A percentile compares a stretch with the other conserved stretches of the same genome.
phyloP scores from a whole-genome alignment of 2,797 vertebrate genomes.

The Atherinosoma microstoma region DNA sequence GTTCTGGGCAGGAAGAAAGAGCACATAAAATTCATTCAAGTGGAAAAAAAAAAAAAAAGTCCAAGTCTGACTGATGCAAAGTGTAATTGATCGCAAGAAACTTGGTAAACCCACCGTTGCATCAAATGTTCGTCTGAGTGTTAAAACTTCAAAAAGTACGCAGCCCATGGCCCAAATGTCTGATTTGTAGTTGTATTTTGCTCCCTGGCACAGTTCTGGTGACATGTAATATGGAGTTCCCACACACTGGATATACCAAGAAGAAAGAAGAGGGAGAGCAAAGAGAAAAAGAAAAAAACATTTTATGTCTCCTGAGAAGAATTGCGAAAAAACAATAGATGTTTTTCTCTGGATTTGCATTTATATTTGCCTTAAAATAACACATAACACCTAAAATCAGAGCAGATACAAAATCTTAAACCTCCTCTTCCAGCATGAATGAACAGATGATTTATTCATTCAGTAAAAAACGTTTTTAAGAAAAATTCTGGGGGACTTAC shows the following conservation, averaged over 20 bases:
- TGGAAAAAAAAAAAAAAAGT: background rate
- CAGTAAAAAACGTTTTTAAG: background rate
- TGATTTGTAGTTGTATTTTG: slow-evolving; percentile 98
- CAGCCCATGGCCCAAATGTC: slow-evolving; percentile 99
- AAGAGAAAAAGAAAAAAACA: background rate
- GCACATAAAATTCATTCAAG: background rate
- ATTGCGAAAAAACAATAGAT: background rate
- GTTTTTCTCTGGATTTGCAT: background rate
- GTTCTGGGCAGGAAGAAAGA: slow-evolving; percentile 83
- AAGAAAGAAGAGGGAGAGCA: slow-evolving; percentile 12
- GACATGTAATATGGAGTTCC: slow-evolving; percentile 99
- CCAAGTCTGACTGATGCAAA: background rate
- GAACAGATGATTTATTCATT: background rate
- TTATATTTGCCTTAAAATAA: background rate
- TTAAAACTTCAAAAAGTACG: slow-evolving; percentile 95
- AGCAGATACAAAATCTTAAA: no score
- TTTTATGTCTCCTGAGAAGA: background rate
- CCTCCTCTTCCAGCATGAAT: no score
- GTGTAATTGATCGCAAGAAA: background rate
- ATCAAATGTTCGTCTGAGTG: slow-evolving; percentile 97
- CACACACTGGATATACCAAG: slow-evolving; percentile 87
- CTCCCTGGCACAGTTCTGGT: slow-evolving; percentile 96
- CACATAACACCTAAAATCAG: background rate
- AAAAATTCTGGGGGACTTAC: slow-evolving; percentile 79
- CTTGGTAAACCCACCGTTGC: slow-evolving; percentile 87